Evolutionary conservation across 2,888 invertebrate species (phyloP), one percentile per base, ranked within the genome.

Genomic region (Ochlodes sylvanus): DNA sequence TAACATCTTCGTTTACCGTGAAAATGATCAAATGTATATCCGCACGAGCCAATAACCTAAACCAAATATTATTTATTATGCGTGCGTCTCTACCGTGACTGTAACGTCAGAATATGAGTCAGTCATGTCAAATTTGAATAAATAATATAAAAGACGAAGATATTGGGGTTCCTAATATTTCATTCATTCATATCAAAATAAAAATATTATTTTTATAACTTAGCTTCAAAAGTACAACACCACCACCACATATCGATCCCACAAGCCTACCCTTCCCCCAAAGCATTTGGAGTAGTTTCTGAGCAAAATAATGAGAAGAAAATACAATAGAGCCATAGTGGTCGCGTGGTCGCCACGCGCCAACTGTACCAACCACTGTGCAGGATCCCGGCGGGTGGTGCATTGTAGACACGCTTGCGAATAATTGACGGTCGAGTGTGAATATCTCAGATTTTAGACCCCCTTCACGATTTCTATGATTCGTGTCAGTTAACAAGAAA

Each of bases 361-460:
- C 90, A 86, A 5, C 87, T 82, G 84, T 90, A 17, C 61, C 77
- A 86, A 87, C 81, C 86, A 83, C 78, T 75, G 72, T 77, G 80
- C 73, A 76, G 75, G 76, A 84, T 80, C 76, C 79, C 79, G 81
- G 55, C 72, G 82, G 81, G 79, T 78, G 71, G 76, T 2, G 2
- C 88, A 80, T 85, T 74, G 68, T 32, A 66, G 50, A 73, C 84
- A 82, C 84, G 81, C 80, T 81, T 75, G 73, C 52, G 60, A 56
- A 67, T 73, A 77, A 75, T 79, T 74, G 71, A 71, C 77, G 80
- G 77, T 74, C 76, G 79, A 82, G 83, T 81, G 82, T 76, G 73
- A 52, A 57, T 38, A 38, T 41, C 41, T 58, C 21, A 41, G 27
- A 58, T 58, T 42, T 58, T 19, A 21, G 52, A 52, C 52, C 52